Conservation (phyloP, 2,888 invertebrate genomes). For the Drosophila putrida region DNA sequence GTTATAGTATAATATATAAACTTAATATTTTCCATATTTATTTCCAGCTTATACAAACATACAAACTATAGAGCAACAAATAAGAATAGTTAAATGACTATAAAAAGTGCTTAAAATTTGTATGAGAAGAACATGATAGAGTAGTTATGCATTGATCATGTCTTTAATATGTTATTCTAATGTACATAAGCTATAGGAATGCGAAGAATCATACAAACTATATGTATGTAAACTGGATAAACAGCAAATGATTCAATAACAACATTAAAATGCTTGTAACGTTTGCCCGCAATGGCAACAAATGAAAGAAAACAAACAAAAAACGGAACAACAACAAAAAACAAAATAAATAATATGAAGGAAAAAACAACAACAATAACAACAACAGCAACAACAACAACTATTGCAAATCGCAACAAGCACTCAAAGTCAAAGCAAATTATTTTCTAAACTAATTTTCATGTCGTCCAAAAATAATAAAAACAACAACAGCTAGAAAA, state of each 20-base stretch:
- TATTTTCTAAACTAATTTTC: conserved; percentile 80
- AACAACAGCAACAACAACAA: too few species aligned
- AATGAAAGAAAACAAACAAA: conserved; percentile 54
- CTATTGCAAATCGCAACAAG: conserved; percentile 74
- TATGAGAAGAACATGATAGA: neutral
- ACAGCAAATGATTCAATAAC: conserved; percentile 57
- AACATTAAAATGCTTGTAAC: conserved; percentile 41
- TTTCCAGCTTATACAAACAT: too few species aligned
- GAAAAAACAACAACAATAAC: too few species aligned
- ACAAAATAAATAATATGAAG: neutral
- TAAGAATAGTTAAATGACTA: neutral
- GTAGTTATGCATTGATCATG: neutral
- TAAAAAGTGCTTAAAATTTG: conserved; percentile 1
- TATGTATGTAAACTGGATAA: conserved; percentile 10
- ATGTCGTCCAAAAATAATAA: conserved; percentile 80
- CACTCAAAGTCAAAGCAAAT: conserved; percentile 80
- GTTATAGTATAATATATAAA: neutral
- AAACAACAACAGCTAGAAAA: conserved; percentile 46
- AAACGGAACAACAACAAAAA: conserved; percentile 6
- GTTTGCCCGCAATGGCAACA: conserved; percentile 41
- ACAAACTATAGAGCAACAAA: neutral
- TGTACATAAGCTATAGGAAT: neutral
- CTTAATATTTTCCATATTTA: too few species aligned
- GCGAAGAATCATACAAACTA: conserved; percentile 5
- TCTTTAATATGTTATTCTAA: neutral